Percentiles rank a stretch among this genome's conserved stretches.
These are phyloP conservation scores for Archivesica marissinica DNA, from an alignment of 1,140 invertebrate genomes.

Conservation along the genomic window DNA sequence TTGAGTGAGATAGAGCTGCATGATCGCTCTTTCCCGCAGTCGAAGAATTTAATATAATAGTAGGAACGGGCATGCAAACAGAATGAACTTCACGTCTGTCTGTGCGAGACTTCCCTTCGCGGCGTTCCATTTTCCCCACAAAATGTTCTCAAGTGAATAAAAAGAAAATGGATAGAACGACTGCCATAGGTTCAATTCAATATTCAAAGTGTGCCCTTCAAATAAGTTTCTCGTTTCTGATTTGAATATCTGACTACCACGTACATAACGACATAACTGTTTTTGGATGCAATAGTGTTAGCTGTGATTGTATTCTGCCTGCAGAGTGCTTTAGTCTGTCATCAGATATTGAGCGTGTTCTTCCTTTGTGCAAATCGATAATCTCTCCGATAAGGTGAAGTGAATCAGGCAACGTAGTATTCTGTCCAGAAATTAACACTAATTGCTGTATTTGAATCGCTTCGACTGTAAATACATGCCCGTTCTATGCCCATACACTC, in stretches of 20 bases:
- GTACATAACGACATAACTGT: background rate
- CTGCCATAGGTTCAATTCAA: background rate
- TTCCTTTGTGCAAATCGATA: background rate
- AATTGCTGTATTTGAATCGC: background rate
- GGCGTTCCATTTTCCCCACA: slow-evolving; percentile 18
- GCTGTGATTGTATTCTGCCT: background rate
- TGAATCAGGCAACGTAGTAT: background rate
- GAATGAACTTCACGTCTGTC: slow-evolving; percentile 53
- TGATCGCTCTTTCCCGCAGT: background rate
- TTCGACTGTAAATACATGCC: too few relatives aligned
- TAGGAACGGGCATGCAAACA: slow-evolving; percentile 48
- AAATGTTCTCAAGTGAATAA: background rate
- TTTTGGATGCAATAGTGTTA: background rate
- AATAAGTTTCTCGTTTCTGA: background rate
- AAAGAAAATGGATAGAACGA: background rate
- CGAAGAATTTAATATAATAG: slow-evolving; percentile 45
- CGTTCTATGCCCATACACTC: background rate
- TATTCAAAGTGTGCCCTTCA: background rate
- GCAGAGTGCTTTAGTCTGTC: background rate
- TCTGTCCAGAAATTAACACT: background rate
- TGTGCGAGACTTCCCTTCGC: slow-evolving; percentile 4
- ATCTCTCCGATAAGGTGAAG: background rate
- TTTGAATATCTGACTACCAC: background rate
- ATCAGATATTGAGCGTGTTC: slow-evolving; percentile 9
- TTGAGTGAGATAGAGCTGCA: slow-evolving; percentile 26